These are phyloP conservation scores for Camptogramma bilineatum DNA, from an alignment of 2,888 invertebrate genomes.

Conservation along the genomic window DNA sequence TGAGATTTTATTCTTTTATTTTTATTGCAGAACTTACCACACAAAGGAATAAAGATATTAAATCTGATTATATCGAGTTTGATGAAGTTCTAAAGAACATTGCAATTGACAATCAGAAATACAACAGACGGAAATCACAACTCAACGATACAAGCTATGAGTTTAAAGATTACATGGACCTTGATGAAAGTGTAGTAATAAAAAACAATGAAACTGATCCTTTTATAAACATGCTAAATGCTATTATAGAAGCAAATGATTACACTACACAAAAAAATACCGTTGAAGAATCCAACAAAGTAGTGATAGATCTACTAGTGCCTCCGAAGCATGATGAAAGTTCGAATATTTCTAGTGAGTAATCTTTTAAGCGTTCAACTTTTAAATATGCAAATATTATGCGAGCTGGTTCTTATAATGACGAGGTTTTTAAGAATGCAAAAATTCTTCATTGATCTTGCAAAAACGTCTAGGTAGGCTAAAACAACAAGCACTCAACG, in stretches of 20 bases:
- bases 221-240: constrained; percentile 34
- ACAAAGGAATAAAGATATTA: background rate
- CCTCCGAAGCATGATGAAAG: constrained; percentile 1
- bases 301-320: constrained; percentile 50
- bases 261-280: constrained; percentile 2
- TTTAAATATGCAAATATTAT: no score
- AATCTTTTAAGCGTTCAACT: no score
- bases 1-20: background rate
- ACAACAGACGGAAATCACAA: constrained; percentile 47
- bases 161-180: constrained; percentile 45
- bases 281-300: constrained; percentile 37
- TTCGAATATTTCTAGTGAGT: constrained; percentile 11
- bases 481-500: no score
- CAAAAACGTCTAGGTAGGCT: no score
- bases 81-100: constrained; percentile 60
- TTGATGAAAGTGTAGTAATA: constrained; percentile 40
- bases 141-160: constrained; percentile 31
- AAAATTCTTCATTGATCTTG: no score
- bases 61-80: constrained; percentile 50
- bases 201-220: constrained; percentile 32
- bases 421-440: no score
- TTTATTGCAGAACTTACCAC: constrained; percentile 29
- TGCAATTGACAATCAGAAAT: constrained; percentile 45
- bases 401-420: no score
- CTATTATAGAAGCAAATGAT: constrained; percentile 35